Conservation (phyloP, 2,888 invertebrate genomes). For the Cheilosia pagana region DNA sequence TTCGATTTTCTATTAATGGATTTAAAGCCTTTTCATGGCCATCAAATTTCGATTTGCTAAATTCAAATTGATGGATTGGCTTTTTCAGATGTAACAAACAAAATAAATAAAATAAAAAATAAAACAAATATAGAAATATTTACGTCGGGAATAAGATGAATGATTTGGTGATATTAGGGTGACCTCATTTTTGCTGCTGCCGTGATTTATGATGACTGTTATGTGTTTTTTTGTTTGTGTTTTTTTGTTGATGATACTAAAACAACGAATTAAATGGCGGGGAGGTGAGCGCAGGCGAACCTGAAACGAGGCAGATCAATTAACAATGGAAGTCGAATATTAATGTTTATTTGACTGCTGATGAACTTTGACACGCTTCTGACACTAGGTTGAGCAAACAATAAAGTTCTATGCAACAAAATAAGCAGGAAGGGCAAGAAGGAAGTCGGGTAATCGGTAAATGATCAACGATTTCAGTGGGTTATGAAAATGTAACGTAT, state of each 20-base stretch:
- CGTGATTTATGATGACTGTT: slow-evolving; percentile 40
- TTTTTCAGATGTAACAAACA: background rate
- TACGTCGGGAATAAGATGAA: slow-evolving; percentile 47
- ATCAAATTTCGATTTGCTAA: slow-evolving; percentile 64
- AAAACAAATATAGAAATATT: slow-evolving; percentile 41
- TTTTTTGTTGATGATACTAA: background rate
- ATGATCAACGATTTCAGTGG: background rate
- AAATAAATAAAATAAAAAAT: background rate
- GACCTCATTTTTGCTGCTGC: slow-evolving; percentile 3
- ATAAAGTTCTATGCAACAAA: background rate
- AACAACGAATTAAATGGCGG: background rate
- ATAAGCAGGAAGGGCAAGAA: background rate
- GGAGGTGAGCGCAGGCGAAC: too few relatives aligned
- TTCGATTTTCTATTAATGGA: slow-evolving; percentile 70
- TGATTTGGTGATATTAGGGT: slow-evolving; percentile 35
- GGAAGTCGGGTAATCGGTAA: background rate
- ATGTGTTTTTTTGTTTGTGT: background rate
- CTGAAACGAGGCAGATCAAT: too few relatives aligned
- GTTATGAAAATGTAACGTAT: background rate
- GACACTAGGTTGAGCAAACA: too few relatives aligned
- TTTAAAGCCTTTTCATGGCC: slow-evolving; percentile 68
- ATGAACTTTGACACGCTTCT: too few relatives aligned
- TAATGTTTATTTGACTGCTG: too few relatives aligned
- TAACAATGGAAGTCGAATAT: too few relatives aligned
- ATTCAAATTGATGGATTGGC: slow-evolving; percentile 67